phyloP scores from a whole-genome alignment of 2,113 vertebrate species.

The Phyllopteryx taeniolatus region DNA sequence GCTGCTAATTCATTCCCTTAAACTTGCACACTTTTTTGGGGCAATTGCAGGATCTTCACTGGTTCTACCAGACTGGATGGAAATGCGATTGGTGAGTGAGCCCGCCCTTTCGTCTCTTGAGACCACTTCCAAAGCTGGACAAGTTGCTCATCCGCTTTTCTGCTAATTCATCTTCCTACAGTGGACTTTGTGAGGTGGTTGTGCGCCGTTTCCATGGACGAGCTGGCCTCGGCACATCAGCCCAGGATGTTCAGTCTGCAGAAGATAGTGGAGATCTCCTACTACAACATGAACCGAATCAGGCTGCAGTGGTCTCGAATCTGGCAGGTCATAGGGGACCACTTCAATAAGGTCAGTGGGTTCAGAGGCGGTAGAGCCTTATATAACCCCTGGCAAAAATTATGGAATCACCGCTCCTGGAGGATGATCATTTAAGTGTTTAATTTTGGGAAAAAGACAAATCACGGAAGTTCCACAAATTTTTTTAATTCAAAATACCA shows the following conservation, averaged over 20 bases:
- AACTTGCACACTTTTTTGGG: conserved; percentile 22
- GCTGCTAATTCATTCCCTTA: neutral
- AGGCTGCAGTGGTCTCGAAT: conserved; percentile 96
- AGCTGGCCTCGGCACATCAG: conserved; percentile 91
- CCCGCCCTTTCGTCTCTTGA: neutral
- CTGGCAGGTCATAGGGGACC: conserved; percentile 97
- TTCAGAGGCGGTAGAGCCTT: neutral
- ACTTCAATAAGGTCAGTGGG: conserved; percentile 90
- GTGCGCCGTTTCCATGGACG: conserved; percentile 96
- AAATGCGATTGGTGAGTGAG: conserved; percentile 88
- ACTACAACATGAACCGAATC: conserved; percentile 99
- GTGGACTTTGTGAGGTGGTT: conserved; percentile 98
- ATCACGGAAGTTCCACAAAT: neutral
- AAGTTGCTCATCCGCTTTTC: neutral
- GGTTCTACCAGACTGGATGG: conserved; percentile 94
- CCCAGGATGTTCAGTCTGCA: conserved; percentile 98
- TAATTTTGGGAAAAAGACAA: neutral
- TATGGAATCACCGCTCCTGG: too few relatives aligned
- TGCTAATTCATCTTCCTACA: conserved; percentile 45
- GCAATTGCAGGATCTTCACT: conserved; percentile 87
- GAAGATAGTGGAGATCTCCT: conserved; percentile 98
- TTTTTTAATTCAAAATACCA: too few relatives aligned
- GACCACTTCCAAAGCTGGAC: neutral
- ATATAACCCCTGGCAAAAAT: neutral
- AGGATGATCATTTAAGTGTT: too few relatives aligned